These are phyloP conservation scores for Sanderia malayensis DNA, from an alignment of 30 jellyfish, hydroid and myxozoan genomes.

Conservation along the genomic window DNA sequence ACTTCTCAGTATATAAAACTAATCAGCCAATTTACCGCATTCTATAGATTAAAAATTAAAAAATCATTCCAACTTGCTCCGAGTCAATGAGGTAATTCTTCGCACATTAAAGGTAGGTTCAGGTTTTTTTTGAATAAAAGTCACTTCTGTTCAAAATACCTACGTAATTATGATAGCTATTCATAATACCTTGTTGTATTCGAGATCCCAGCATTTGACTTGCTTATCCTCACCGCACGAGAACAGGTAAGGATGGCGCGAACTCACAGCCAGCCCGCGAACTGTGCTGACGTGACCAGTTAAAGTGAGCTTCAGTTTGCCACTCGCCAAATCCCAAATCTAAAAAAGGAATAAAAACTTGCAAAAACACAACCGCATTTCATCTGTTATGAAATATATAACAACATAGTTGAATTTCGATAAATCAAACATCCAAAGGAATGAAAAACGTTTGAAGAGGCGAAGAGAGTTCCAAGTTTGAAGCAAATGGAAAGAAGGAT, in stretches of 20 bases:
- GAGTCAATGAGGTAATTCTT: neutral
- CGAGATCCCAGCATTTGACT: conserved; percentile 99
- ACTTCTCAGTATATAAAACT: neutral
- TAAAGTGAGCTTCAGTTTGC: conserved; percentile 91
- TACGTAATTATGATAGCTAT: neutral
- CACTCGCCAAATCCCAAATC: conserved; percentile 99
- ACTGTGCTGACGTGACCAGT: conserved; percentile 99
- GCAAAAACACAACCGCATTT: too few species aligned
- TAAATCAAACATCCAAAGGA: too few species aligned
- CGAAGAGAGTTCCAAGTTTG: too few species aligned
- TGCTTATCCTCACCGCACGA: conserved; percentile 99
- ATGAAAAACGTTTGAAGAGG: too few species aligned
- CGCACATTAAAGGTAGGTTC: neutral
- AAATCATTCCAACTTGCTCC: neutral
- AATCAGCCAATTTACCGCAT: neutral
- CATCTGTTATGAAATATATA: too few species aligned
- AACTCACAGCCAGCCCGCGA: conserved; percentile 98
- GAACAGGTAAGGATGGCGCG: conserved; percentile 97
- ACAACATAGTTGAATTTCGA: too few species aligned
- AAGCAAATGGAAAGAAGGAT: too few species aligned
- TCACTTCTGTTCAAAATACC: neutral
- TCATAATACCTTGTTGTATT: conserved; percentile 98
- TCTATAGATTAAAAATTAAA: neutral
- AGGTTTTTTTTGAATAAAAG: neutral
- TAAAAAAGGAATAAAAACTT: neutral